These are phyloP conservation scores for Agriopis aurantiaria DNA, from an alignment of 2,888 invertebrate genomes.

Conservation along the genomic window DNA sequence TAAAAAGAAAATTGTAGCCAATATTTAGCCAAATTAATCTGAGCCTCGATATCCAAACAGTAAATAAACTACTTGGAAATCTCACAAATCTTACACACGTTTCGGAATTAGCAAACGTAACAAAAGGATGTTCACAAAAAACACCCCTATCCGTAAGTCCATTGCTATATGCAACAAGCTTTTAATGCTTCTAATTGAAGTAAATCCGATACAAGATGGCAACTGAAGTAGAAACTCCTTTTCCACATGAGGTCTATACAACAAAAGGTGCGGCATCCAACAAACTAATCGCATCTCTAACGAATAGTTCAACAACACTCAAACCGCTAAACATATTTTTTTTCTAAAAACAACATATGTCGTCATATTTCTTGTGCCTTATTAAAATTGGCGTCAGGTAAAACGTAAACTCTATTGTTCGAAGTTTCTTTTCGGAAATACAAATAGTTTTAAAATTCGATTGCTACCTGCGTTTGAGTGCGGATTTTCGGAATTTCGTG, in stretches of 20 bases:
- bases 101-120: slow-evolving; percentile 41
- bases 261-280: slow-evolving; percentile 68
- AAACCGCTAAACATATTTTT: slow-evolving; percentile 50
- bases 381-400: slow-evolving; percentile 84
- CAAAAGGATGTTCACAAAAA: slow-evolving; percentile 33
- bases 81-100: slow-evolving; percentile 12
- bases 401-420: slow-evolving; percentile 75
- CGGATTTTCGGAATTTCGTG: slow-evolving; percentile 79
- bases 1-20: not conserved
- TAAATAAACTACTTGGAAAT: not conserved
- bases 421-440: slow-evolving; percentile 78
- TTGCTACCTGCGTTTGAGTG: slow-evolving; percentile 82
- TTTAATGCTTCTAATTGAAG: slow-evolving; percentile 73
- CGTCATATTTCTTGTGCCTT: slow-evolving; percentile 82
- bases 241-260: slow-evolving; percentile 64
- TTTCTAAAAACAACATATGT: slow-evolving; percentile 63
- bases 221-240: slow-evolving; percentile 76
- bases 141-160: slow-evolving; percentile 55
- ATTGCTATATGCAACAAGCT: slow-evolving; percentile 55
- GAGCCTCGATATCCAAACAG: not conserved
- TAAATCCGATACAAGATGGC: slow-evolving; percentile 73
- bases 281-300: slow-evolving; percentile 74
- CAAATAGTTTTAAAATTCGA: slow-evolving; percentile 81
- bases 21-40: not conserved
- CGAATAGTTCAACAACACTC: slow-evolving; percentile 71